Base-by-base conservation (phyloP, 2,113 vertebrate species). In the Microtus montanus region DNA sequence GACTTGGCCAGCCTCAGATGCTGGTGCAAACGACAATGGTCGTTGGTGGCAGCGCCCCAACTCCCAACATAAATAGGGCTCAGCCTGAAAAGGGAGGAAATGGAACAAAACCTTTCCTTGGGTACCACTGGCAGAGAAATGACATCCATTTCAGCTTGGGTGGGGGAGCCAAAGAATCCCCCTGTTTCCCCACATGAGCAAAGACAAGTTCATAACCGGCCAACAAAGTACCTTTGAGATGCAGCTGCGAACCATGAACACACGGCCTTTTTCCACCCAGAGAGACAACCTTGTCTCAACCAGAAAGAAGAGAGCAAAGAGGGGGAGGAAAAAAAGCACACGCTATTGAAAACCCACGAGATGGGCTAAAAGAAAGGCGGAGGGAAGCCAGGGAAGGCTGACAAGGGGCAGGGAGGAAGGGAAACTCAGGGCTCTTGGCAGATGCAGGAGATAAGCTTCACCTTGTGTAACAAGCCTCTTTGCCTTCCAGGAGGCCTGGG, bases 181-280 rank as follows among this genome's bases (percentile, higher is more conserved):
- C 98, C 98, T 98, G 98, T 98, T 98, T 98, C 98, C 98, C 98
- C 98, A 98, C 98, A 98, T 95, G 94, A 98, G 98, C 98, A 97
- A 98, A 98, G 98, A 98, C 98, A 98, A 98, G 98, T 98, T 98
- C 98, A 98, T 98, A 98, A 98, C 97, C 95, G 84, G 97, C 98
- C 98, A 98, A 99, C 98, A 98, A 98, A 98, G 98, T 97, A 98
- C 98, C 98, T 99, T 98, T 98, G 98, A 98, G 97, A 97, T 70
- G 98, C 98, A 99, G 98, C 98, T 99, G 98, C 98, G 95, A 97
- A 96, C 97, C 96, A 98, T 96, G 97, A 98, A 98, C 98, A 97
- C 97, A 85, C 98, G 95, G 97, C 98, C 98, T 98, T 97, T 98
- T 97, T 98, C 97, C 98, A 95, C 68, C 96, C 97, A 97, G 98